Evolutionary conservation across 2,797 vertebrate genomes (phyloP), one percentile per base, ranked within the genome.

Genomic region (Huso huso): DNA sequence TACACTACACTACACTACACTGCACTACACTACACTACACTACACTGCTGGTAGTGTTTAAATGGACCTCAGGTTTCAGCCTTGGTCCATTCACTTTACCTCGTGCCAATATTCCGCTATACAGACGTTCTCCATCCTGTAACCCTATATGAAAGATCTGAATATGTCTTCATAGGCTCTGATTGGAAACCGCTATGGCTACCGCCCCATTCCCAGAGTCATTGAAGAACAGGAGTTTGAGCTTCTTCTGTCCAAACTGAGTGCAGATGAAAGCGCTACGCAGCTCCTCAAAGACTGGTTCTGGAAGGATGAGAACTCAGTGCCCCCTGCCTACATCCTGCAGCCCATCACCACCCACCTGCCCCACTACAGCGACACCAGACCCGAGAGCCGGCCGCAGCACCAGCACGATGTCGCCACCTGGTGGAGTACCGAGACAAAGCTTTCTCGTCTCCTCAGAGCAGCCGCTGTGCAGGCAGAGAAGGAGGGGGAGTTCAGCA

Each of bases 241-340:
- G 11, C 72, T 80, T 0, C 74, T 94, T 63, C 68, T 80, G 61
- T 79, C 85, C 67, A 88, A 85, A 75, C 75, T 92, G 18, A 71
- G 73, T 2, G 66, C 76, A 60, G 79, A 88, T 64, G 76, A 82
- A 0, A 77, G 76, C 0, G 82, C 83, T 55, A 13, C 84, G 66
- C 78, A 80, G 64, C 82, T 87, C 67, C 78, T 94, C 70, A 75
- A 62, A 3, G 77, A 72, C 1, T 82, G 86, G 87, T 94, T 88
- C 77, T 18, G 66, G 69, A 85, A 79, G 62, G 93, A 94, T 10
- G 71, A 74, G 70, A 95, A 95, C 0, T 63, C 81, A 0, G 48
- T 89, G 51, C 93, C 93, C 93, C 83, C 90, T 0, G 66, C 72
- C 57, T 93, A 89, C 6, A 52, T 90, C 63, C 88, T 94, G 10